Evolutionary conservation across 2,113 vertebrate species (phyloP).

Genomic region (Vanacampus margaritifer): DNA sequence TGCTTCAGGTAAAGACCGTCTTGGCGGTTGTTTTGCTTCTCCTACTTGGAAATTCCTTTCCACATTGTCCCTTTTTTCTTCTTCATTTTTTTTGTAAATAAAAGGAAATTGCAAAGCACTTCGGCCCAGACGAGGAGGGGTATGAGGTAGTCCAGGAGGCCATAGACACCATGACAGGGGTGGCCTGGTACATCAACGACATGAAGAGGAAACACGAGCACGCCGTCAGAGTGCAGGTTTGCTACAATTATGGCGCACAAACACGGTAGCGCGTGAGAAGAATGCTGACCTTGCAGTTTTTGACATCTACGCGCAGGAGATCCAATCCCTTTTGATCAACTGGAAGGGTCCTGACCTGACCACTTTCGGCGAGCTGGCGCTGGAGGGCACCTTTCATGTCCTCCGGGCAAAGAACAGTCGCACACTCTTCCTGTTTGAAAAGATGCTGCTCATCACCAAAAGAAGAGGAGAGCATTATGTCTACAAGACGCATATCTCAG

Average conservation of each 20-base stretch:
- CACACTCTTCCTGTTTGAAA: conserved; percentile 92
- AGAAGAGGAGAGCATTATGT: conserved; percentile 89
- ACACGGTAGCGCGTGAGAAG: background rate
- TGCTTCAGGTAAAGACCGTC: conserved; percentile 81
- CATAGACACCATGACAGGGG: conserved; percentile 94
- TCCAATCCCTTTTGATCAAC: conserved; percentile 92
- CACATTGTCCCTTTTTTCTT: background rate
- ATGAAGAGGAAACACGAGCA: conserved; percentile 98
- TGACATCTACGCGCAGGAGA: conserved; percentile 77
- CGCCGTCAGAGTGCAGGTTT: conserved; percentile 90
- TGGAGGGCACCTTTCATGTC: conserved; percentile 90
- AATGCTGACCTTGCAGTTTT: background rate
- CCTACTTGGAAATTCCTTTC: background rate
- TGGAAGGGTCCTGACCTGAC: conserved; percentile 95
- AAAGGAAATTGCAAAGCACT: conserved; percentile 94
- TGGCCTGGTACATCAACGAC: conserved; percentile 98
- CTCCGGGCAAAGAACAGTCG: conserved; percentile 87
- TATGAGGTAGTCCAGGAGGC: conserved; percentile 90
- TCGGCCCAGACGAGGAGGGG: conserved; percentile 80
- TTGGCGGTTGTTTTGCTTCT: background rate
- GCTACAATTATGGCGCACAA: background rate
- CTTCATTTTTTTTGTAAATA: background rate
- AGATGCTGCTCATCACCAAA: conserved; percentile 89
- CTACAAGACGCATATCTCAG: conserved; percentile 90
- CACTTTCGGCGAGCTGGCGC: conserved; percentile 88